Percentiles rank a stretch among this genome's conserved stretches.
These are phyloP conservation scores for Anolis apletophallus DNA, from an alignment of 2,797 vertebrate species.

Conservation along the genomic window DNA sequence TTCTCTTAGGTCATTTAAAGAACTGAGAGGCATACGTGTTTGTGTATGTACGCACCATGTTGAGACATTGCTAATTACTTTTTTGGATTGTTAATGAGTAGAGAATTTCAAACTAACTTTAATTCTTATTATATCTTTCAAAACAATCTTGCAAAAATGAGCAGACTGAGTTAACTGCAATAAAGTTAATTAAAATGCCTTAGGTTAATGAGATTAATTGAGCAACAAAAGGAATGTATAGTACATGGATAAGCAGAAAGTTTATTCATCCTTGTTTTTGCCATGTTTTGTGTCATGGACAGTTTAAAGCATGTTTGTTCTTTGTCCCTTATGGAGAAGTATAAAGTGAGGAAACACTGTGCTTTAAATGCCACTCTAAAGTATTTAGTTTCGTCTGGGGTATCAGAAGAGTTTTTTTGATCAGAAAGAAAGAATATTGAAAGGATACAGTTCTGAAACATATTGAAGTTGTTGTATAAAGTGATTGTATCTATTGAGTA, in stretches of 20 bases:
- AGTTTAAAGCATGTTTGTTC: conserved; percentile 35
- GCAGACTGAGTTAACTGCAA: conserved; percentile 63
- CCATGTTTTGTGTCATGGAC: conserved; percentile 36
- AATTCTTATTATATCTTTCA: conserved; percentile 65
- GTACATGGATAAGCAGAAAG: conserved; percentile 41
- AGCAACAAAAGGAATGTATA: conserved; percentile 61
- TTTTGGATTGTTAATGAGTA: conserved; percentile 67
- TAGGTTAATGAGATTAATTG: conserved; percentile 77
- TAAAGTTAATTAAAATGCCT: conserved; percentile 76
- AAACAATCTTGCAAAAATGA: conserved; percentile 62
- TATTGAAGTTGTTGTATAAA: neutral
- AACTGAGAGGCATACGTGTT: conserved; percentile 67
- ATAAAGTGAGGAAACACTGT: conserved; percentile 14
- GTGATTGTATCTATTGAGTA: neutral
- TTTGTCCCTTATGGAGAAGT: neutral
- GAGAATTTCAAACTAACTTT: conserved; percentile 58
- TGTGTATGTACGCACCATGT: neutral
- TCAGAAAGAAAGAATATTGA: neutral
- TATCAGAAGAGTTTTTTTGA: neutral
- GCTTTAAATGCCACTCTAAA: neutral
- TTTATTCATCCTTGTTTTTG: conserved; percentile 48
- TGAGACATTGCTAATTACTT: conserved; percentile 69
- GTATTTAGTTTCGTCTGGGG: neutral
- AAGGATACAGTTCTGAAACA: neutral
- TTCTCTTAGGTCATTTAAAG: conserved; percentile 51